Evolutionary conservation across 2,888 invertebrate genomes (phyloP), one percentile per base, ranked within the genome.

Genomic region (Sarcophaga rosellei): DNA sequence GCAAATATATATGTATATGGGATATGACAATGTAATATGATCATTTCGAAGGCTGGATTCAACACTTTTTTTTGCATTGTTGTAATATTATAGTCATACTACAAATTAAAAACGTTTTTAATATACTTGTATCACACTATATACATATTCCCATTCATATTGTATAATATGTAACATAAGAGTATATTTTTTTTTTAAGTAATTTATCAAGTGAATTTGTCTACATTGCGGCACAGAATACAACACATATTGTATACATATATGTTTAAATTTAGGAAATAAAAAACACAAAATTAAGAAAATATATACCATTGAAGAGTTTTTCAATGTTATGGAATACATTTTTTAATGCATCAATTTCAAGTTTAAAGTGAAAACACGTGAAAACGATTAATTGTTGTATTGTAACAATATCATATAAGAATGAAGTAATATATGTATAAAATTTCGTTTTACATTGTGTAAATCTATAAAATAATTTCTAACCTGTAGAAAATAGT

Each of bases 21-120:
- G 2, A 35, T 35, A 35, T 75, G 75, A 69, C 75, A 69, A 70
- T 81, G 81, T 70, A 70, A 81, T 63, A 53, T 70, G 81, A 75
- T 75, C 47, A 63, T 63, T 66, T 75, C 25, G 69, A 75, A 81
- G 75, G 68, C 68, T 44, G 21, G 8, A 11, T 61, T 75, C 47
- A 35, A 65, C 65, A 35, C 35, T 59, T 70, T 59, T 69, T 57
- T 12, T 35, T 35, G 35, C 35, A 10, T 65, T 79, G 11, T 66
- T 59, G n/a, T n/a, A 44, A 44, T 66, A 44, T 20, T 20, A 66
- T 44, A 10, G 4, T 66, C 44, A n/a, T 66, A 25, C 12, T 66
- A 12, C 10, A 6, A 66, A 35, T 20, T 66, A 20, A 66, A n/a
- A 44, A 66, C 44, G 4, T 44, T n/a, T 66, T 11, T n/a, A 17